Percentiles rank a stretch among this genome's conserved stretches.
Evolutionary conservation across 2,888 invertebrate species (phyloP).

Genomic region (Magallana nippona): DNA sequence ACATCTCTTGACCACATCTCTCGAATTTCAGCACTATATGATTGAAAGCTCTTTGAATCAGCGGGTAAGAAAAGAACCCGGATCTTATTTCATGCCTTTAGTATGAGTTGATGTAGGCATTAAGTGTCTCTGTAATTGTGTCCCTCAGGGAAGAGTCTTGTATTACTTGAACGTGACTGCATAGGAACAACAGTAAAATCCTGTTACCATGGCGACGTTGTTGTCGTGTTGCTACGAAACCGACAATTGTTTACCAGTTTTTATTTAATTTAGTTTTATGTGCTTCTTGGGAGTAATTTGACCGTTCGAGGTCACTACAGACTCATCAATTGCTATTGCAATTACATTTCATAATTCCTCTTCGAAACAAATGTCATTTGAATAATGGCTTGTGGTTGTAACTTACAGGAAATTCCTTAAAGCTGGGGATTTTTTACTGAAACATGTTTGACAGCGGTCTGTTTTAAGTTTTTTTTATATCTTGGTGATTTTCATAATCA

Average conservation of each 20-base stretch:
- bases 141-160: not conserved
- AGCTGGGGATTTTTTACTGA: too few species aligned
- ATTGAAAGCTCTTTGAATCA: too few species aligned
- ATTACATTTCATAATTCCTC: not conserved
- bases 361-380: too few species aligned
- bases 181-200: not conserved
- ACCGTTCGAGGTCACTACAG: slow-evolving; percentile 1
- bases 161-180: not conserved
- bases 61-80: too few species aligned
- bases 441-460: too few species aligned
- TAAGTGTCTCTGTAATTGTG: not conserved
- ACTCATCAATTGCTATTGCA: not conserved
- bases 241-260: not conserved
- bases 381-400: too few species aligned
- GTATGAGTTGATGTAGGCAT: not conserved
- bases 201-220: not conserved
- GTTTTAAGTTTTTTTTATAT: too few species aligned
- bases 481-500: too few species aligned
- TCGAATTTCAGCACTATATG: too few species aligned
- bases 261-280: slow-evolving; percentile 1
- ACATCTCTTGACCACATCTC: too few species aligned
- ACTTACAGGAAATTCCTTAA: too few species aligned
- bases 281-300: not conserved
- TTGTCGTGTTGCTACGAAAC: slow-evolving; percentile 28
- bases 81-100: not conserved